Base-by-base conservation (phyloP, 2,797 vertebrate species). In the Poeciliopsis gracilis region DNA sequence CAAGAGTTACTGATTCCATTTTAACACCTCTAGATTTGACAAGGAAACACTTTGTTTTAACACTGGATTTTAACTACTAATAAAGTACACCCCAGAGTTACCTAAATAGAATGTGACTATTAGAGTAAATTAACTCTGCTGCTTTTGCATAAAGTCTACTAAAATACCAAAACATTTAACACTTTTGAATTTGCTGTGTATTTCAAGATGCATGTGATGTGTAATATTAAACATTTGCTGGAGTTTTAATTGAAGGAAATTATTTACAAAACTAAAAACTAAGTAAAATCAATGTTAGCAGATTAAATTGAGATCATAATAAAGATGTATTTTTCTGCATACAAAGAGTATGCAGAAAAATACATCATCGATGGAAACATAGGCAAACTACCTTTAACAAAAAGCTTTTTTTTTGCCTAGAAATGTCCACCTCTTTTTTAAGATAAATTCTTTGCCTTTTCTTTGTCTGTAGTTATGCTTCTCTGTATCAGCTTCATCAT, bases 401-500 rank as follows among this genome's bases (percentile, higher is more conserved):
- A 78, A 76, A 77, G 59, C 71, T 75, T 16, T 18, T 20, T 18
- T 10, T 66, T 66, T 38, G 61, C 61, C 18, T 59, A 47, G 69
- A 73, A 74, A 84, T 76, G 76, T 84, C 88, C 78, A 73, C 72
- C 81, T 93, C 90, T 87, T 89, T 89, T 89, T 94, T 93, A 85
- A 90, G 79, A 89, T 93, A 86, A 89, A 92, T 92, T 93, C 0
- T 93, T 91, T 87, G 90, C 91, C 86, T 77, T 79, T 87, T 91
- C 84, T 87, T 83, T 91, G 76, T 82, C 81, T 79, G 82, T 88
- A 80, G 84, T 88, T 87, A 90, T 91, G 89, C 93, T 93, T 93
- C 88, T 95, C 91, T 91, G 95, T 92, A 95, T 92, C 91, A 90
- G 93, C 95, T 96, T 97, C 96, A 97, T 97, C 96, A 96, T 96